Evolutionary conservation across 2,113 vertebrate species (phyloP), one percentile per base, ranked within the genome.

Genomic region (Indri indri): DNA sequence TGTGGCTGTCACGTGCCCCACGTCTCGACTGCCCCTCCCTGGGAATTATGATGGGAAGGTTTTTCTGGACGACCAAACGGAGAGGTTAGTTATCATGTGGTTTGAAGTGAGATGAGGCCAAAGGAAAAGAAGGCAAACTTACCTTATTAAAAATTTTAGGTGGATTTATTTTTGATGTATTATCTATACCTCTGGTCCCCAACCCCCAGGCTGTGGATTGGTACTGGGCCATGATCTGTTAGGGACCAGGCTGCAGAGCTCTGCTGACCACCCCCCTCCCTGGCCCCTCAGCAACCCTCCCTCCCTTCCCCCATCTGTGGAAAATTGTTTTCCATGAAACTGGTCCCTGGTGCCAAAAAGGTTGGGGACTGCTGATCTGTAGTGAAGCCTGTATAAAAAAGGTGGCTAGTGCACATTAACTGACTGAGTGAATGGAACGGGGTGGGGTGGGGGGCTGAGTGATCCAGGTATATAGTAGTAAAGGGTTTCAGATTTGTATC

Each of bases 1-100:
- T 42, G 98, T 98, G 97, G 99, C 47, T 68, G n/a, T 34, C 27
- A 10, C 5, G 99, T 92, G 98, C 99, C 96, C 97, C 99, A 85
- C 98, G 98, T 13, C 47, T 18, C 50, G 54, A 47, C 5, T 8
- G 3, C 30, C 40, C 5, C 73, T 71, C 8, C 13, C 32, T 66
- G 71, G n/a, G 63, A 79, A 91, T 82, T 11, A 18, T 2, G 40
- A 42, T 23, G 37, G 57, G 50, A 42, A 86, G 34, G 17, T 87
- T 84, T 84, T 80, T 40, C 47, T 85, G 57, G 65, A 27, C 37
- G 77, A 59, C 20, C 14, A 23, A 52, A 88, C 79, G 20, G 16
- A n/a, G 40, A 32, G 27, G 57, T 63, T 22, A 1, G 25, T 94
- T 76, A 82, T 22, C 45, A 22, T n/a, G 27, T 23, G 42, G 18